Percentiles rank a stretch among this genome's conserved stretches.
phyloP scores from a whole-genome alignment of 2,888 invertebrate genomes.

The Merodon equestris region DNA sequence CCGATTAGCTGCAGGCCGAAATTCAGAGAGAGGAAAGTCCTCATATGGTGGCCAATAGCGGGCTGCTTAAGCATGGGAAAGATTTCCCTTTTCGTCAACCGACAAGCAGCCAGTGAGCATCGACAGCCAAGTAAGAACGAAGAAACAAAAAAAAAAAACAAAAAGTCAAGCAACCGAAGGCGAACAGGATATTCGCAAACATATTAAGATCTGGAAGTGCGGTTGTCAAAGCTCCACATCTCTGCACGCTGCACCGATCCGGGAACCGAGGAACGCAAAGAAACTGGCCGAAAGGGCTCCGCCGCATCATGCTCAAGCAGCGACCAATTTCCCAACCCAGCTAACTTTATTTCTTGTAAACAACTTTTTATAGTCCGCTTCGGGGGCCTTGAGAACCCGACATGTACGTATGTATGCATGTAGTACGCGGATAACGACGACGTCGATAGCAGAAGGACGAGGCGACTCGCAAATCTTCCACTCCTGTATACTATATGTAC shows the following conservation, averaged over 20 bases:
- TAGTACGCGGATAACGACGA: conserved; percentile 3
- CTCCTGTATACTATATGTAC: no score
- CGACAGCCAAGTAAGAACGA: neutral
- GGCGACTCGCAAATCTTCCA: no score
- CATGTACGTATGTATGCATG: conserved; percentile 13
- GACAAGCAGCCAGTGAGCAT: neutral
- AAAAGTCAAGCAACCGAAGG: conserved; percentile 59
- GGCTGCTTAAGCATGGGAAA: conserved; percentile 49
- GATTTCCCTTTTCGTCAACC: conserved; percentile 45
- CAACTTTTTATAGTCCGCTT: conserved; percentile 45
- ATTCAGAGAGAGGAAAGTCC: conserved; percentile 60
- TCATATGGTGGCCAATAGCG: conserved; percentile 53
- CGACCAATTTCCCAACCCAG: conserved; percentile 36
- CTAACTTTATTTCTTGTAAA: conserved; percentile 55
- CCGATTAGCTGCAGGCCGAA: conserved; percentile 58
- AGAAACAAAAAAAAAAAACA: conserved; percentile 26
- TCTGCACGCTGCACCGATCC: conserved; percentile 31
- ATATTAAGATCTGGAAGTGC: conserved; percentile 62
- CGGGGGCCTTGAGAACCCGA: conserved; percentile 32
- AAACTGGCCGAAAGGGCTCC: conserved; percentile 2
- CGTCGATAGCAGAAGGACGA: conserved; percentile 17
- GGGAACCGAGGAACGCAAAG: neutral
- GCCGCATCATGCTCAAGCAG: neutral
- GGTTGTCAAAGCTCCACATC: conserved; percentile 53
- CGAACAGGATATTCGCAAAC: conserved; percentile 60